phyloP scores from a whole-genome alignment of 37 sponge, comb jelly and placozoan species.

The Axinella damicornis region DNA sequence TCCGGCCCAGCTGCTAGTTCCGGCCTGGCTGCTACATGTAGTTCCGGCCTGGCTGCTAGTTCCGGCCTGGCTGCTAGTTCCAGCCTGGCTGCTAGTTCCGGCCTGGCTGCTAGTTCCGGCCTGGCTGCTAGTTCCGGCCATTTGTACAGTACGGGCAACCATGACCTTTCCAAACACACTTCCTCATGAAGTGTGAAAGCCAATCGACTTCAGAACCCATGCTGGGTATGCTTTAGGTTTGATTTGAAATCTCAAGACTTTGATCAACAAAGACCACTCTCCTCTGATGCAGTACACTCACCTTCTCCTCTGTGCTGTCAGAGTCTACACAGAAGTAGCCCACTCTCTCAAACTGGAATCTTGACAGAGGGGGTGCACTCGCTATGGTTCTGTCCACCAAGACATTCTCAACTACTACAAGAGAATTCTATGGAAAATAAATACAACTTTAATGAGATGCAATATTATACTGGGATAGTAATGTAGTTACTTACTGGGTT shows the following conservation, averaged over 20 bases:
- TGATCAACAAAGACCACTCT: too few relatives aligned
- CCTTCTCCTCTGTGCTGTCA: constrained; percentile 70
- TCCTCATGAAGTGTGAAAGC: too few relatives aligned
- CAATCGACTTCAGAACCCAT: too few relatives aligned
- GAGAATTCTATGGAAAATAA: constrained; percentile 80
- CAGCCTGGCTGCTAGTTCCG: too few relatives aligned
- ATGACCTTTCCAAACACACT: not conserved
- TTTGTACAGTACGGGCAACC: not conserved
- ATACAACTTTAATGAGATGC: not conserved
- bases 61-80: too few relatives aligned
- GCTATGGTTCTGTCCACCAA: constrained; percentile 73
- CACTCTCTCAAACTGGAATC: constrained; percentile 94
- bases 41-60: too few relatives aligned
- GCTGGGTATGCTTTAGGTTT: too few relatives aligned
- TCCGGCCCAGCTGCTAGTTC: too few relatives aligned
- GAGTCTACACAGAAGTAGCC: constrained; percentile 93
- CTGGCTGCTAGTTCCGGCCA: too few relatives aligned
- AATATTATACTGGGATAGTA: not conserved
- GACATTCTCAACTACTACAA: constrained; percentile 47
- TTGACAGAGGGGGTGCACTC: constrained; percentile 35
- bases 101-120: too few relatives aligned
- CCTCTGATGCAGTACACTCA: too few relatives aligned
- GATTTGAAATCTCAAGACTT: not conserved
- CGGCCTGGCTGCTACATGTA: too few relatives aligned
- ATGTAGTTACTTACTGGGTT: constrained; percentile 41